Conservation (phyloP, 2,797 vertebrate genomes). For the Rhynchotus rufescens region DNA sequence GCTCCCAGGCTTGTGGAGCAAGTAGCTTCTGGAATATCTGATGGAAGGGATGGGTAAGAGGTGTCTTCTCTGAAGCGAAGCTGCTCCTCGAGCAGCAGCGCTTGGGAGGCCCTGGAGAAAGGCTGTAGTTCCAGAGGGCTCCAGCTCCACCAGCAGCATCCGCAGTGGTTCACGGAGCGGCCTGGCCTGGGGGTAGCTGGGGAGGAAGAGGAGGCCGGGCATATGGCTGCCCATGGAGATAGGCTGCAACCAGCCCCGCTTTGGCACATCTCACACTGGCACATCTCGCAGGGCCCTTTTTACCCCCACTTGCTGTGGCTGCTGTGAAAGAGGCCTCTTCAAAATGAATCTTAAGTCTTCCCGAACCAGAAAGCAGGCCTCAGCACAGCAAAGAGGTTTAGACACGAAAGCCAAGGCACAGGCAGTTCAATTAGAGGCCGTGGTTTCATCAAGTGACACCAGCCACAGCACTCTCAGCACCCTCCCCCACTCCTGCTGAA, state of each 20-base stretch:
- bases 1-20: rapidly evolving
- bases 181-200: neutral
- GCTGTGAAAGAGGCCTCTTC: neutral
- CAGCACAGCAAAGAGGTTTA: slow-evolving; percentile 25
- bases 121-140: neutral
- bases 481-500: slow-evolving; percentile 13
- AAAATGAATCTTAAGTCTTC: slow-evolving; percentile 28
- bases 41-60: neutral
- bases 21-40: neutral
- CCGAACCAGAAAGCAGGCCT: neutral
- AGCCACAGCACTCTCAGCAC: neutral
- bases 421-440: neutral
- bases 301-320: neutral
- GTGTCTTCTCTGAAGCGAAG: neutral
- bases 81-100: neutral
- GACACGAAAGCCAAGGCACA: slow-evolving; percentile 28
- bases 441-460: slow-evolving; percentile 34
- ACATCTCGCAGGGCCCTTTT: neutral
- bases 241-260: neutral
- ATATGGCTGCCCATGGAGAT: neutral
- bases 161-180: too few species aligned
- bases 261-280: neutral
- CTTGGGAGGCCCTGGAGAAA: neutral
- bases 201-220: neutral
- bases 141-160: neutral